Percentiles rank a stretch among this genome's conserved stretches.
Conservation (phyloP, 2,113 vertebrate species). For the Daphoenositta chrysoptera region DNA sequence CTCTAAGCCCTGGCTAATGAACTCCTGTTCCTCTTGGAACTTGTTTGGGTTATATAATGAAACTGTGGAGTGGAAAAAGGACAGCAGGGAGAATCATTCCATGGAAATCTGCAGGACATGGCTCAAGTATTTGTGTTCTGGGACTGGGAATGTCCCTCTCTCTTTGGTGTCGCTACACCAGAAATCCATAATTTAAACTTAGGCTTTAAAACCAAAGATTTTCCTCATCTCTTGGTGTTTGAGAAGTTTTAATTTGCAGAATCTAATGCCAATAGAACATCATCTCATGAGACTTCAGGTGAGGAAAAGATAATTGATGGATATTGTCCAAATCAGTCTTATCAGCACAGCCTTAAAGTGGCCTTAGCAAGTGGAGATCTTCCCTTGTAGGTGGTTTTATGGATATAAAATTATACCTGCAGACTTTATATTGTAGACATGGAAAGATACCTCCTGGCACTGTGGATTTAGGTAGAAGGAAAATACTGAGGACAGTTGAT, state of each 20-base stretch:
- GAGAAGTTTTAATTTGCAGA: background rate
- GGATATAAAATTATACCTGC: background rate
- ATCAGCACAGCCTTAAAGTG: background rate
- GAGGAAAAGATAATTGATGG: background rate
- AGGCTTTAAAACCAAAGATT: background rate
- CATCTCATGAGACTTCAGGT: background rate
- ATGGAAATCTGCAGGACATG: background rate
- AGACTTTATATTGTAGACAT: background rate
- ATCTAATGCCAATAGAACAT: background rate
- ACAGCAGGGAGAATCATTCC: background rate
- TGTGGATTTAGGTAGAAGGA: background rate
- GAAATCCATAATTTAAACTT: background rate
- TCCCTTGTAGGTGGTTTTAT: background rate
- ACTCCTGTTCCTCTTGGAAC: background rate
- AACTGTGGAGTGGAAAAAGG: background rate
- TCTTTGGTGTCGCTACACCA: background rate
- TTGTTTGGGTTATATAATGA: background rate
- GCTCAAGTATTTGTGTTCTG: background rate
- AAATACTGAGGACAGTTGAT: background rate
- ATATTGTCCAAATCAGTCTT: background rate
- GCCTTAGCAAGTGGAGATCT: background rate
- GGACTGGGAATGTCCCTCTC: background rate
- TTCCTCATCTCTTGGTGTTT: background rate
- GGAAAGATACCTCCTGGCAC: background rate
- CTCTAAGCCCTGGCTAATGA: background rate